A percentile compares a stretch with the other conserved stretches of the same genome.
Evolutionary conservation across 2,888 invertebrate genomes (phyloP).

Genomic region (Hipparchia sbordonii): DNA sequence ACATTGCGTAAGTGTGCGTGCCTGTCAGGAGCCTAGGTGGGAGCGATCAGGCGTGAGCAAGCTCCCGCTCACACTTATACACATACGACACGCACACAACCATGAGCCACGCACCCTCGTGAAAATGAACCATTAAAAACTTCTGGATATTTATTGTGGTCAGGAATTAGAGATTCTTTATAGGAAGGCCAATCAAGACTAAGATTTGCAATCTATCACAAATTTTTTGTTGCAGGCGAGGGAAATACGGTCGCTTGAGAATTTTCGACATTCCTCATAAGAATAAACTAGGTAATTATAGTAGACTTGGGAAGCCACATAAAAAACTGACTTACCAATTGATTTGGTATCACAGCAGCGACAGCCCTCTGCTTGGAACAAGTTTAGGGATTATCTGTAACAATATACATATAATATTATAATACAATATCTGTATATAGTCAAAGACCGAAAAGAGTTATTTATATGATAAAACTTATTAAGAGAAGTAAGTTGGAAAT

Average conservation of each 20-base stretch:
- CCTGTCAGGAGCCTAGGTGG: too few species aligned
- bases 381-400: slow-evolving; percentile 37
- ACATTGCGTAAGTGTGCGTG: too few species aligned
- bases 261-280: neutral
- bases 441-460: neutral
- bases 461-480: too few species aligned
- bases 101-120: too few species aligned
- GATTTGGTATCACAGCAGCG: slow-evolving; percentile 42
- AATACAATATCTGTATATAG: neutral
- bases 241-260: neutral
- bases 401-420: neutral
- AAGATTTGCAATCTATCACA: neutral
- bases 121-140: neutral
- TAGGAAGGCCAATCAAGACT: neutral
- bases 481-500: too few species aligned
- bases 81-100: too few species aligned
- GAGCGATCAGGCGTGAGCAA: too few species aligned
- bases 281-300: neutral
- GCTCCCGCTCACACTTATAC: too few species aligned
- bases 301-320: neutral
- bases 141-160: neutral
- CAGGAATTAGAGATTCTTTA: neutral
- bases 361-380: slow-evolving; percentile 31
- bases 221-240: neutral
- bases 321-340: slow-evolving; percentile 38